These are phyloP conservation scores for Globodera rostochiensis DNA, from an alignment of 1,140 invertebrate genomes.

Conservation along the genomic window DNA sequence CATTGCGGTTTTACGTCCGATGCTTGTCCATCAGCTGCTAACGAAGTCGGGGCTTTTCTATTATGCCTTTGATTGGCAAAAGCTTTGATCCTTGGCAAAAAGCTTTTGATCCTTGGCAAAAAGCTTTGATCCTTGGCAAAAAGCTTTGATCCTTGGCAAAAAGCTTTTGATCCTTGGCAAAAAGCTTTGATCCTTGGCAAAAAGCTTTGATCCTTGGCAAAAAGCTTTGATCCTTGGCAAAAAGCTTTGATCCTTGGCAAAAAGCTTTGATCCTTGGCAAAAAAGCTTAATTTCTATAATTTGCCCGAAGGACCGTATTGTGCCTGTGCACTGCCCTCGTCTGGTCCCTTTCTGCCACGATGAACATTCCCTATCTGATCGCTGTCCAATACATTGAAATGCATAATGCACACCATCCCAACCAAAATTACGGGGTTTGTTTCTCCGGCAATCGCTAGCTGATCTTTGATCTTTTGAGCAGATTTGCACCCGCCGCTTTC, in stretches of 20 bases:
- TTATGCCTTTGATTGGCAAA: too few species aligned
- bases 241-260: too few species aligned
- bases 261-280: too few species aligned
- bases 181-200: too few species aligned
- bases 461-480: constrained; percentile 2
- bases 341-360: constrained; percentile 45
- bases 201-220: too few species aligned
- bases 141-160: too few species aligned
- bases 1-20: constrained; percentile 60
- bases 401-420: constrained; percentile 35
- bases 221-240: too few species aligned
- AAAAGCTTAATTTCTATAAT: neutral
- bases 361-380: constrained; percentile 60
- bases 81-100: too few species aligned
- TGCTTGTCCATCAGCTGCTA: constrained; percentile 52
- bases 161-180: too few species aligned
- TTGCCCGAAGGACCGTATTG: constrained; percentile 30
- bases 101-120: too few species aligned
- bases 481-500: constrained; percentile 55
- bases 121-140: too few species aligned
- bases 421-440: constrained; percentile 42
- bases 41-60: constrained; percentile 24
- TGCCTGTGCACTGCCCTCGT: constrained; percentile 48
- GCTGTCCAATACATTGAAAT: constrained; percentile 57
- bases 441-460: neutral